Percentiles rank a stretch among this genome's conserved stretches.
These are phyloP conservation scores for Fulmarus glacialis DNA, from an alignment of 2,113 vertebrate species.

Conservation along the genomic window DNA sequence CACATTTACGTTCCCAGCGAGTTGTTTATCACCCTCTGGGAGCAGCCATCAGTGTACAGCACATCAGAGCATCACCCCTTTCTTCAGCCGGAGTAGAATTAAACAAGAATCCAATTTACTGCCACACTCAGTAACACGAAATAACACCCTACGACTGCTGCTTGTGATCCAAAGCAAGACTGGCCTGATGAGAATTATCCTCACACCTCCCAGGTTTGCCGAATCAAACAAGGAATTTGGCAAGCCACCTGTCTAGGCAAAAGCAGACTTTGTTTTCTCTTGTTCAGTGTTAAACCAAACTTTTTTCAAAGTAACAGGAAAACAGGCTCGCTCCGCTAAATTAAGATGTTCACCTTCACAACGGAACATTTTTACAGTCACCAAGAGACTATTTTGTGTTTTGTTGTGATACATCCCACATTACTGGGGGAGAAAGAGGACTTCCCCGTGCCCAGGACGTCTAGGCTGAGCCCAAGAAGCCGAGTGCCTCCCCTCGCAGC, in stretches of 20 bases:
- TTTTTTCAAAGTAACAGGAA: neutral
- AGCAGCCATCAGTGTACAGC: fast-evolving
- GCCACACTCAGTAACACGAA: neutral
- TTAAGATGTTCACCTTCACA: neutral
- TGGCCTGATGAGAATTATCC: neutral
- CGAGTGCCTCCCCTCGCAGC: neutral
- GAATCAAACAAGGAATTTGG: neutral
- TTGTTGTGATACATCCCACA: neutral
- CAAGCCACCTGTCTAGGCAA: neutral
- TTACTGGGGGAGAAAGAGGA: neutral
- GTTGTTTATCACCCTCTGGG: fast-evolving
- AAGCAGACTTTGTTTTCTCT: neutral
- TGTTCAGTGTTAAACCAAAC: neutral
- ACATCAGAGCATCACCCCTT: neutral
- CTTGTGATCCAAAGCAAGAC: neutral
- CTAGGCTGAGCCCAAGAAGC: neutral
- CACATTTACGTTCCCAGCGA: fast-evolving
- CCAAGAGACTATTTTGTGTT: fast-evolving
- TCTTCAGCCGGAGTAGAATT: neutral
- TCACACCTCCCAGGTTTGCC: neutral
- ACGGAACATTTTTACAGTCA: neutral
- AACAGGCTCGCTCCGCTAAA: neutral
- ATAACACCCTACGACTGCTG: neutral
- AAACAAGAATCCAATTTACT: neutral
- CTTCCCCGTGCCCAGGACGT: neutral